A percentile compares a stretch with the other conserved stretches of the same genome.
phyloP scores from a whole-genome alignment of 2,888 invertebrate genomes.

The Epinotia bilunana region DNA sequence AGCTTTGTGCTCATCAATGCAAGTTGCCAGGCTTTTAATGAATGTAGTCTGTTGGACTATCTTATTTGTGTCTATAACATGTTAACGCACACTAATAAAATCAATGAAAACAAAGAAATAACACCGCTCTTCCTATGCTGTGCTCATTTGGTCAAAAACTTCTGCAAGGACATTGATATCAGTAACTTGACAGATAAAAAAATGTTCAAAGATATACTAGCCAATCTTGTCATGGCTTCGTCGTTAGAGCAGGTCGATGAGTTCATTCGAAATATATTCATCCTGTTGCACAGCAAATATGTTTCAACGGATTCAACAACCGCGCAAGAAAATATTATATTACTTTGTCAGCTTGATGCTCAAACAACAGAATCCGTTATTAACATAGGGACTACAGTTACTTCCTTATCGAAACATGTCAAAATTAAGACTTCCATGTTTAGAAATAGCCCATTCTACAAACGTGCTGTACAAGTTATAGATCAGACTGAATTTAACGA shows the following conservation, averaged over 20 bases:
- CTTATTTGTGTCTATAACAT: neutral
- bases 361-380: too few species aligned
- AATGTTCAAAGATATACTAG: conserved; percentile 7
- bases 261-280: neutral
- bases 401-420: neutral
- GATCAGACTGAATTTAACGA: neutral
- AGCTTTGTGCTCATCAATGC: conserved; percentile 7
- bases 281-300: neutral
- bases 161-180: conserved; percentile 12
- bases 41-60: neutral
- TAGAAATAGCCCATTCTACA: conserved; percentile 13
- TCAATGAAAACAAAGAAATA: too few species aligned
- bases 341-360: too few species aligned
- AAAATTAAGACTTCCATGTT: conserved; percentile 4
- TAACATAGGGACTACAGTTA: neutral
- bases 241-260: neutral
- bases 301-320: neutral
- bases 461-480: neutral
- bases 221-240: neutral
- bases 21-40: conserved; percentile 2
- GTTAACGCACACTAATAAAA: neutral
- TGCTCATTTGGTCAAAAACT: conserved; percentile 18
- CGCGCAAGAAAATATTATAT: neutral
- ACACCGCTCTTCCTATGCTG: conserved; percentile 13
- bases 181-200: neutral